A percentile compares a stretch with the other conserved stretches of the same genome.
These are phyloP conservation scores for Trichomalopsis sarcophagae DNA, from an alignment of 1,140 invertebrate species.

Conservation along the genomic window DNA sequence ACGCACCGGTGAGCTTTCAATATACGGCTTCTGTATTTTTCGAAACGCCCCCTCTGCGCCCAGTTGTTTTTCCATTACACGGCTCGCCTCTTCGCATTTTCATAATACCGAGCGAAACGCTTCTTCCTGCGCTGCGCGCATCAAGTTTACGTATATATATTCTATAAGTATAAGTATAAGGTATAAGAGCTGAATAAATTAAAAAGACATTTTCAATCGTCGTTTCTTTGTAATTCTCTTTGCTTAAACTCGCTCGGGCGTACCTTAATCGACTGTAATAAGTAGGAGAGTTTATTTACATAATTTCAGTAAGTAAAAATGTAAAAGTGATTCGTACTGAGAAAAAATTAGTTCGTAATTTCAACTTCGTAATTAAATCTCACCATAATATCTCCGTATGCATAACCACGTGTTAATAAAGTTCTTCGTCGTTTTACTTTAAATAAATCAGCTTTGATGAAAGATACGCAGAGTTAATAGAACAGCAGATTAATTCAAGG, in stretches of 20 bases:
- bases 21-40: neutral
- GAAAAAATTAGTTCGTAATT: neutral
- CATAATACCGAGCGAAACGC: neutral
- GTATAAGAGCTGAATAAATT: neutral
- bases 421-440: neutral
- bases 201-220: neutral
- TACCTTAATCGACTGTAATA: neutral
- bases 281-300: neutral
- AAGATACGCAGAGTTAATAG: neutral
- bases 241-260: neutral
- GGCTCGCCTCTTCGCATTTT: neutral
- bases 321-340: neutral
- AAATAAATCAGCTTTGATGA: neutral
- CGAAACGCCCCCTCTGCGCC: neutral
- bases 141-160: no score
- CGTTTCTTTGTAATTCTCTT: neutral
- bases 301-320: neutral
- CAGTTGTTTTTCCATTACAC: neutral
- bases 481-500: neutral
- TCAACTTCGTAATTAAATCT: neutral
- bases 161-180: no score
- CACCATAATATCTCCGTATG: neutral
- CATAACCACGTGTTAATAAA: neutral
- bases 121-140: no score
- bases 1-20: neutral